Base-by-base conservation (phyloP, 2,113 vertebrate genomes). In the Hemichromis elongatus region DNA sequence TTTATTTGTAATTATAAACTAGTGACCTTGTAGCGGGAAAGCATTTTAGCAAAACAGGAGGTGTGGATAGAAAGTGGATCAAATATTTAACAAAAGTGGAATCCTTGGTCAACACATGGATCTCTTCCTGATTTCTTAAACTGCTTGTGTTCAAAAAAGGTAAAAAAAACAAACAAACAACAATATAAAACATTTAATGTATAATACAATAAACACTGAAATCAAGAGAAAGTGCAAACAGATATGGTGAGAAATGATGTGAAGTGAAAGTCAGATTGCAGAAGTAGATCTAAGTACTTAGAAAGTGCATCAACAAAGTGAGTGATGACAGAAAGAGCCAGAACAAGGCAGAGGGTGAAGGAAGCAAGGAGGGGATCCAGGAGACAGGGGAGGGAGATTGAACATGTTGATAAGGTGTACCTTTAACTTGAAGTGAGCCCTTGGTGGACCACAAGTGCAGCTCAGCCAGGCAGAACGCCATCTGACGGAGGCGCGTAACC, bases 381-480 rank as follows among this genome's bases (percentile, higher is more conserved):
- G 84, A 88, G 85, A 77, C 83, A 77, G 78, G 30, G 24, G 78
- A 57, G 55, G 70, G 30, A 86, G 92, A 94, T 92, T 63, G 90
- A 87, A 90, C 90, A 83, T 9, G 92, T 37, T 52, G 92, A 93
- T 93, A 94, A 93, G 88, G 54, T 78, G 83, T 97, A 98, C 99
- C 98, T 94, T 93, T 96, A 93, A 98, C 96, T 91, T 80, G 95
- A 91, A 99, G 96, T 85, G 96, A 96, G 94, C 95, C 97, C 96
- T 96, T 99, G 94, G 97, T 96, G 94, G 98, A 98, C 98, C 98
- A 99, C 91, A 99, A 96, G 93, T 98, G 97, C 85, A 99, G 95
- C 93, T 99, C 98, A 91, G 97, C 97, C 95, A 99, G 94, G 96
- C 95, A 99, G 96, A 98, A 98, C 94, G 98, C 97, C 99, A 99